Evolutionary conservation across 1,140 invertebrate genomes (phyloP).

Genomic region (Nebria ingens): DNA sequence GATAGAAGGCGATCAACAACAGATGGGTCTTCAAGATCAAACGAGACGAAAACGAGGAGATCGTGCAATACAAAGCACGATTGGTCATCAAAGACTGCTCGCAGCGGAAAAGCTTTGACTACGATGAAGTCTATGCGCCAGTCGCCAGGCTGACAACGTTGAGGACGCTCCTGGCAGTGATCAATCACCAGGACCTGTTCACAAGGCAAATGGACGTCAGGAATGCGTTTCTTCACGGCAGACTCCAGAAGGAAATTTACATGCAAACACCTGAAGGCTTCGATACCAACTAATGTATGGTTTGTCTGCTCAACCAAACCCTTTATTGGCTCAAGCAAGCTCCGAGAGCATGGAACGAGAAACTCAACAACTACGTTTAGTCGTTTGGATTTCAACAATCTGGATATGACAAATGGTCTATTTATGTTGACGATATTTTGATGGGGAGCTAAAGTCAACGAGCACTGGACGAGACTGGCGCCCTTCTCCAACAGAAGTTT

Average conservation of each 20-base stretch:
- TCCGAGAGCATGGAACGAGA: neutral
- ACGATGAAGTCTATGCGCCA: constrained; percentile 30
- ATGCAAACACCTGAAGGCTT: constrained; percentile 30
- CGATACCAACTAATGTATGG: too few relatives aligned
- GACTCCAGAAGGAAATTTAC: constrained; percentile 29
- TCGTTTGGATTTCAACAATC: neutral
- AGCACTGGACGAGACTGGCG: neutral
- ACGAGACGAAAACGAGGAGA: constrained; percentile 2
- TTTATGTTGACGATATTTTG: neutral
- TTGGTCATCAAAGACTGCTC: constrained; percentile 30
- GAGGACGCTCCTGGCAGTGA: neutral
- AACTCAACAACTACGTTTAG: neutral
- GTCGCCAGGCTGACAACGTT: constrained; percentile 20
- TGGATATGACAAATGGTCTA: neutral
- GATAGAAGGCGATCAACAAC: constrained; percentile 18
- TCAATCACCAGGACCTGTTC: neutral
- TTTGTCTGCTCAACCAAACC: neutral
- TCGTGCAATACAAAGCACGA: constrained; percentile 15
- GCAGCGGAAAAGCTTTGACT: constrained; percentile 32
- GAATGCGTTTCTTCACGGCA: constrained; percentile 33
- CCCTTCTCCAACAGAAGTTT: neutral
- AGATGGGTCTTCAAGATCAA: constrained; percentile 30
- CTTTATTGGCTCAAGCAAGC: neutral
- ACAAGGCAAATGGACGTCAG: too few relatives aligned
- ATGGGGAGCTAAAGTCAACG: neutral